Conservation (phyloP, 2,888 invertebrate genomes). For the Blastobasis lacticolella region DNA sequence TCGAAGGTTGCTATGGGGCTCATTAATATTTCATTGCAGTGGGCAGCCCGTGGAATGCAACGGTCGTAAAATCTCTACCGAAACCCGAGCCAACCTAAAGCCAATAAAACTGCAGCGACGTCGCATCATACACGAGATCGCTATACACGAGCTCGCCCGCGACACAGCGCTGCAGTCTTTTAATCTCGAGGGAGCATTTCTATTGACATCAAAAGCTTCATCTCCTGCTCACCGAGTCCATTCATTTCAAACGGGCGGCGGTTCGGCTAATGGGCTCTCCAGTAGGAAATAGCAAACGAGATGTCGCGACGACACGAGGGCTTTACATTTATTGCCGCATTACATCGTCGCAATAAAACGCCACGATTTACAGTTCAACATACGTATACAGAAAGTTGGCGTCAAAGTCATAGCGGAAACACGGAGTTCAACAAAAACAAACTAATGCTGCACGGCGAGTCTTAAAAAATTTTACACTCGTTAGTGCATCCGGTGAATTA, state of each 20-base stretch:
- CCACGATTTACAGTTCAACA: no score
- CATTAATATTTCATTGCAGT: constrained; percentile 28
- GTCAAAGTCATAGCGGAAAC: constrained; percentile 50
- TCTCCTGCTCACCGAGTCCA: constrained; percentile 31
- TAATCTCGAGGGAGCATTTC: constrained; percentile 17
- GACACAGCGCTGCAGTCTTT: neutral
- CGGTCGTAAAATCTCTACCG: constrained; percentile 20
- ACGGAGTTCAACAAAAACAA: constrained; percentile 50
- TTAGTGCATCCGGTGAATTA: constrained; percentile 72
- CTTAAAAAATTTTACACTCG: constrained; percentile 64
- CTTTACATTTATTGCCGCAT: neutral
- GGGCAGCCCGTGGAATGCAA: constrained; percentile 20
- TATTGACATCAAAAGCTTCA: constrained; percentile 35
- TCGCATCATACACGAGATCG: constrained; percentile 13
- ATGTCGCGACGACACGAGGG: constrained; percentile 12
- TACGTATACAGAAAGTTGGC: constrained; percentile 5
- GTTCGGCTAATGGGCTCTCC: constrained; percentile 6
- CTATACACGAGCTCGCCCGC: constrained; percentile 6
- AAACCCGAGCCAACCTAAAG: constrained; percentile 9
- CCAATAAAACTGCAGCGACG: constrained; percentile 12
- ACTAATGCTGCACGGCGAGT: constrained; percentile 42
- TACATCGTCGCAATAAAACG: no score
- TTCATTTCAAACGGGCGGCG: constrained; percentile 16
- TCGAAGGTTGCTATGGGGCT: constrained; percentile 21
- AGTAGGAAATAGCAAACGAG: constrained; percentile 27